A percentile compares a stretch with the other conserved stretches of the same genome.
Conservation (phyloP, 2,888 invertebrate species). For the Escarpia spicata region DNA sequence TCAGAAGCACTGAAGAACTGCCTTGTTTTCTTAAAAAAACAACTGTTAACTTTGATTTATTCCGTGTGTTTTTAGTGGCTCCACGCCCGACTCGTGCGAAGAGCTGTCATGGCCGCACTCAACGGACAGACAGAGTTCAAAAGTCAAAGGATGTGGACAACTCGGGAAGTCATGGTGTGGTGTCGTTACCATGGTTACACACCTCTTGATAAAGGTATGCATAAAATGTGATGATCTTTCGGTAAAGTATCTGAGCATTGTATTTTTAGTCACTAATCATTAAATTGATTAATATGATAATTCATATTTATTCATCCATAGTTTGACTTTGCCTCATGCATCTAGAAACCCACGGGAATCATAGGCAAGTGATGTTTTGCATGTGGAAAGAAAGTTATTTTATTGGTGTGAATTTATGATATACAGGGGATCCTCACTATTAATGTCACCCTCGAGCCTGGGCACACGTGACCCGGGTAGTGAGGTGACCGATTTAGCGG, state of each 20-base stretch:
- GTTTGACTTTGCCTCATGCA: background rate
- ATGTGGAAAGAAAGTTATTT: too few relatives aligned
- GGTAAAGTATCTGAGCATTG: background rate
- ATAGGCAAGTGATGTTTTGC: too few relatives aligned
- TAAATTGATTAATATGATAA: background rate
- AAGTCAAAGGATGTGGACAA: background rate
- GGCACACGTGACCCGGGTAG: too few relatives aligned
- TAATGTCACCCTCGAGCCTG: too few relatives aligned
- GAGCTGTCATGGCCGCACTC: background rate
- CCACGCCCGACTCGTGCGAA: background rate
- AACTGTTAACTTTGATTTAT: background rate
- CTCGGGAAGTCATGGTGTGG: constrained; percentile 3
- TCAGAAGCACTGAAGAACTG: too few relatives aligned
- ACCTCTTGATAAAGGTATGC: background rate
- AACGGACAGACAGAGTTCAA: background rate
- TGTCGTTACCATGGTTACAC: constrained; percentile 16
- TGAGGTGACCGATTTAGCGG: too few relatives aligned
- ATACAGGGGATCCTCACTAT: too few relatives aligned
- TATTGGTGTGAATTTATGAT: too few relatives aligned
- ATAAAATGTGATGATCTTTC: background rate
- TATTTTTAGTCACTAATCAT: background rate
- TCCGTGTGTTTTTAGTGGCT: background rate
- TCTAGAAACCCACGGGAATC: background rate
- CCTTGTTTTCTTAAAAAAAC: too few relatives aligned
- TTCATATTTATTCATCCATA: background rate